A percentile compares a stretch with the other conserved stretches of the same genome.
Conservation (phyloP, 2,797 vertebrate species). For the Oreochromis grahami region DNA sequence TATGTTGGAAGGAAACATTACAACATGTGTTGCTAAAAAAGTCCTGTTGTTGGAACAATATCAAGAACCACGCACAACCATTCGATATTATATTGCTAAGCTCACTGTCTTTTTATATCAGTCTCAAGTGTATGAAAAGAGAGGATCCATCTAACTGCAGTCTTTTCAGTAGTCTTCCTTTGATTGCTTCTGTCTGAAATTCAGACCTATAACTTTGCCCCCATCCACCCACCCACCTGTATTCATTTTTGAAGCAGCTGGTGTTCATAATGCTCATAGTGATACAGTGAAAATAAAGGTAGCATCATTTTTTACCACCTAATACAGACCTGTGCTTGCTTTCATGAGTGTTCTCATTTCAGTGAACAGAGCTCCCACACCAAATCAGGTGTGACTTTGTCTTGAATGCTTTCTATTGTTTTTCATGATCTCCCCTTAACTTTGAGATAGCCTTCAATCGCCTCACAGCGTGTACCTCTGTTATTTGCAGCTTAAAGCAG, state of each 20-base stretch:
- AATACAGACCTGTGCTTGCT: conserved; percentile 12
- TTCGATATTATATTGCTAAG: neutral
- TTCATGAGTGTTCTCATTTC: conserved; percentile 38
- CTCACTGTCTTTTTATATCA: neutral
- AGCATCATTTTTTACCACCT: conserved; percentile 34
- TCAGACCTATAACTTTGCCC: neutral
- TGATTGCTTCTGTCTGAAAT: neutral
- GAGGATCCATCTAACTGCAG: neutral
- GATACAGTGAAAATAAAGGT: conserved; percentile 11
- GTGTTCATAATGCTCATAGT: neutral
- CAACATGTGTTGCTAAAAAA: conserved; percentile 2
- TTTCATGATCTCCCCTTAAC: conserved; percentile 4
- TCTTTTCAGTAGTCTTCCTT: neutral
- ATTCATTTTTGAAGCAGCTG: conserved; percentile 2
- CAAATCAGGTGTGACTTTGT: conserved; percentile 21
- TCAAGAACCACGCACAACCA: neutral
- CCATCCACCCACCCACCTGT: neutral
- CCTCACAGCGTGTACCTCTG: neutral
- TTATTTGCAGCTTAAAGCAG: neutral
- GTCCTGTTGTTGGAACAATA: neutral
- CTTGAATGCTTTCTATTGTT: conserved; percentile 27
- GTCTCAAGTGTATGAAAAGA: neutral
- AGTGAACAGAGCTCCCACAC: conserved; percentile 26
- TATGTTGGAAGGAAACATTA: neutral
- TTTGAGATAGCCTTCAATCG: neutral